These are phyloP conservation scores for Aix galericulata DNA, from an alignment of 2,113 vertebrate genomes.

Conservation along the genomic window DNA sequence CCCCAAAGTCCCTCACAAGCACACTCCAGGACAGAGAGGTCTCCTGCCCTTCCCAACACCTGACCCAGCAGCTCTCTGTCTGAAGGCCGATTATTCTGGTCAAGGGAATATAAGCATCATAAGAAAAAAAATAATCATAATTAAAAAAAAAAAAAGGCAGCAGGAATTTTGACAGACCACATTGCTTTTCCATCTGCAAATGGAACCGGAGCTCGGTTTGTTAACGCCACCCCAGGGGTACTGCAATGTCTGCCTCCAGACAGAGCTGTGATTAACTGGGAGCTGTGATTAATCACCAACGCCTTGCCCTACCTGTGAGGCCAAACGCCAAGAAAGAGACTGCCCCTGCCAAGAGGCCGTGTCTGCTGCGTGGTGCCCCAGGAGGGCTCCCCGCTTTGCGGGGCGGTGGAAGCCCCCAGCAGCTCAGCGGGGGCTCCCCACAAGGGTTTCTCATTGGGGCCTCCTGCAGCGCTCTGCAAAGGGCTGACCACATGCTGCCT, in stretches of 20 bases:
- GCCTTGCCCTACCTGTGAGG: too few species aligned
- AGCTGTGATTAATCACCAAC: background rate
- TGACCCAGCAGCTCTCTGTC: background rate
- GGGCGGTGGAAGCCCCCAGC: background rate
- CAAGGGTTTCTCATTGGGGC: background rate
- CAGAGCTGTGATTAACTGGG: background rate
- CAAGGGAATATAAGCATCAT: background rate
- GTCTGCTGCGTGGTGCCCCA: too few species aligned
- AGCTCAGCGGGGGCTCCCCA: background rate
- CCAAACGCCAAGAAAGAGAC: background rate
- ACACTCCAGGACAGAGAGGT: background rate
- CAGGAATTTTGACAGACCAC: background rate
- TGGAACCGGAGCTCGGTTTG: background rate
- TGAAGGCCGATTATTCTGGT: background rate
- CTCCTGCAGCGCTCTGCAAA: background rate
- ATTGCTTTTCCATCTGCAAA: background rate
- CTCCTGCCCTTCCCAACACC: rapidly evolving
- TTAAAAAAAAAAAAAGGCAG: background rate
- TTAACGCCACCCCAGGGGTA: background rate
- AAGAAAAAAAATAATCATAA: too few species aligned
- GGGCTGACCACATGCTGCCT: too few species aligned
- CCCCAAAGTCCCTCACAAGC: background rate
- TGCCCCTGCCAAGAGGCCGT: background rate
- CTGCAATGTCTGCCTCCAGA: background rate
- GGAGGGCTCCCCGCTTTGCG: background rate